Evolutionary conservation across 2,797 vertebrate species (phyloP), one percentile per base, ranked within the genome.

Genomic region (Arctocebus calabarensis): DNA sequence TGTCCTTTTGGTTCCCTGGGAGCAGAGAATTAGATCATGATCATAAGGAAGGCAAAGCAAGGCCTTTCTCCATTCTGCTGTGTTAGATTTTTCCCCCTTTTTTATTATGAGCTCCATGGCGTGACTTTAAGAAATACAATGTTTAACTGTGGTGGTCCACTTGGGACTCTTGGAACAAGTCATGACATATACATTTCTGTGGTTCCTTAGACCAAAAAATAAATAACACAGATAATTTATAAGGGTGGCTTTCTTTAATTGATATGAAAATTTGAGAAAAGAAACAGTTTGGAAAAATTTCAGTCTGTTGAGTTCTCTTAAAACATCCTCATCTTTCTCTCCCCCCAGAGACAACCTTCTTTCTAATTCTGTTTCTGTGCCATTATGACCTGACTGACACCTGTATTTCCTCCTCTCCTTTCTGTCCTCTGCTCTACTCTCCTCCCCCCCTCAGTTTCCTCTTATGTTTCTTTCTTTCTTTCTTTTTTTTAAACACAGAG

Each of bases 241-340:
- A 78, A 61, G 32, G 11, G 25, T 32, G 66, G 22, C 43, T 83
- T 91, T 79, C 64, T 86, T 93, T 61, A 61, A 48, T 25, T 70
- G 40, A 9, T 62, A 64, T 40, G 25, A 83, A 90, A 88, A 78
- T 32, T 27, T 92, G 62, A 94, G 48, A 74, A 88, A 94, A 88
- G 19, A 95, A 91, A 91, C 25, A 70, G 45, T 78, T 88, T 11
- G 90, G 32, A 92, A 92, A 84, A 2, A 40, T 66, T 93, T 32
- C 52, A 90, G 37, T 62, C 62, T 94, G 7, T 13, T 91, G 81
- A 81, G 1, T 52, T 93, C 43, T 62, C 29, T 90, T 55, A 71
- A 92, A 93, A 43, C n/a, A 84, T 84, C 32, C 40, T 84, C 75
- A 66, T 25, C 22, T 62, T 90, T 66, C 68, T 79, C 43, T 59